Base-by-base conservation (phyloP, 2,888 invertebrate genomes). In the Halictus ligatus region DNA sequence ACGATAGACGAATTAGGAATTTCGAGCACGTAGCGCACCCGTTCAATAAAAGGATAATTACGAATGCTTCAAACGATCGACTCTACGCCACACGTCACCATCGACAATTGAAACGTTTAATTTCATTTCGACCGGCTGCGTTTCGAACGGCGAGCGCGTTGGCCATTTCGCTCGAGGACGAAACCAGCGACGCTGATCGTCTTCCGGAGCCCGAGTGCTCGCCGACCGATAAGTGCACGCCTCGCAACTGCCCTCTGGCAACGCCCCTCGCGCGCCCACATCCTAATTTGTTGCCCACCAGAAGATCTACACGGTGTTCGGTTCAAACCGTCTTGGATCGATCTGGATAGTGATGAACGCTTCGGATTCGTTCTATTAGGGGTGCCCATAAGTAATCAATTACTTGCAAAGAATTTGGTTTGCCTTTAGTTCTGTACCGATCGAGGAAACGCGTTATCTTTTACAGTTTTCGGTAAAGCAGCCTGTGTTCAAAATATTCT, bases 21-120 rank as follows among this genome's bases (percentile, higher is more conserved):
- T 81, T 77, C 76, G n/a, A 73, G 64, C 64, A 21, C 10, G 64
- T 25, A 43, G n/a, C 50, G 18, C 50, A 4, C 67, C 18, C n/a
- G 73, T 46, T 46, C 43, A 12, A 75, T 80, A 50, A 46, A 75
- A 69, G 35, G 35, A 25, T 80, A 80, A 80, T 80, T 58, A 84
- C 54, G 35, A 12, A 35, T 18, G 54, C 54, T 58, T 21, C 13
- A 15, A 46, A 43, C 40, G 40, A 35, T 25, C 29, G 64, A 60
- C 64, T 29, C 64, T 29, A 10, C 48, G 35, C 4, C 40, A 6
- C 46, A 64, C 50, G 58, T 46, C 25, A n/a, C 50, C 40, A 58
- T 43, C 15, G 29, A 43, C 71, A 43, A 71, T 15, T 54, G 78
- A 71, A 50, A 72, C 46, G 35, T 15, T 71, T 10, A 40, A 80